Evolutionary conservation across 2,113 vertebrate genomes (phyloP).

Genomic region (Odontesthes bonariensis): DNA sequence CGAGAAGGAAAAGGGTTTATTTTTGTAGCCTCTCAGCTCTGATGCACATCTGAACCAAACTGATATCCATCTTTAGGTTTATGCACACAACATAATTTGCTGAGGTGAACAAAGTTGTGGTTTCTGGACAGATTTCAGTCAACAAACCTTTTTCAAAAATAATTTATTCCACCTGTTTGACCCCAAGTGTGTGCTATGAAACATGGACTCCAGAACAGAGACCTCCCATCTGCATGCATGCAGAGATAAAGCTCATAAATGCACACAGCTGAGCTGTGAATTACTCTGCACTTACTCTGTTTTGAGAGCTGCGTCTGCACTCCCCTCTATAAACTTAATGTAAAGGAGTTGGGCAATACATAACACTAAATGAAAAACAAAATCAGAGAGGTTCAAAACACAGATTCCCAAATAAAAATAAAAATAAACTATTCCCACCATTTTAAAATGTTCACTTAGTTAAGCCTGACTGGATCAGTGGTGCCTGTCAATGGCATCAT

Average conservation of each 20-base stretch:
- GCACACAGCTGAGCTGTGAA: constrained; percentile 11
- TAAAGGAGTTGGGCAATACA: background rate
- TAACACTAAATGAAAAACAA: background rate
- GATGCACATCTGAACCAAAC: constrained; percentile 22
- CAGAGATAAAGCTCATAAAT: constrained; percentile 18
- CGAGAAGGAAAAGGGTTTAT: constrained; percentile 37
- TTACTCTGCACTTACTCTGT: background rate
- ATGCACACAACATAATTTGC: constrained; percentile 1
- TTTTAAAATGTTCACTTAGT: no score
- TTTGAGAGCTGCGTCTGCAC: background rate
- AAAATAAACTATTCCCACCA: no score
- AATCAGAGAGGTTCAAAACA: background rate
- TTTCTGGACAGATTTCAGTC: constrained; percentile 21
- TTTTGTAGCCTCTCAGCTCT: constrained; percentile 9
- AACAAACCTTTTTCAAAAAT: constrained; percentile 6
- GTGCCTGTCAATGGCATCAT: background rate
- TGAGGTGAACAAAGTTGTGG: constrained; percentile 6
- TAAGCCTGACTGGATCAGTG: no score
- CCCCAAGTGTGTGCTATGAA: constrained; percentile 7
- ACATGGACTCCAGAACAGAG: constrained; percentile 33
- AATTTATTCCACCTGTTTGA: constrained; percentile 62
- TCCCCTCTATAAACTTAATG: background rate
- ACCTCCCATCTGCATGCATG: constrained; percentile 45
- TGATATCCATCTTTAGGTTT: constrained; percentile 41
- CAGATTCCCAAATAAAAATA: background rate